phyloP scores from a whole-genome alignment of 2,888 invertebrate genomes.

The Anarsia innoxiella region DNA sequence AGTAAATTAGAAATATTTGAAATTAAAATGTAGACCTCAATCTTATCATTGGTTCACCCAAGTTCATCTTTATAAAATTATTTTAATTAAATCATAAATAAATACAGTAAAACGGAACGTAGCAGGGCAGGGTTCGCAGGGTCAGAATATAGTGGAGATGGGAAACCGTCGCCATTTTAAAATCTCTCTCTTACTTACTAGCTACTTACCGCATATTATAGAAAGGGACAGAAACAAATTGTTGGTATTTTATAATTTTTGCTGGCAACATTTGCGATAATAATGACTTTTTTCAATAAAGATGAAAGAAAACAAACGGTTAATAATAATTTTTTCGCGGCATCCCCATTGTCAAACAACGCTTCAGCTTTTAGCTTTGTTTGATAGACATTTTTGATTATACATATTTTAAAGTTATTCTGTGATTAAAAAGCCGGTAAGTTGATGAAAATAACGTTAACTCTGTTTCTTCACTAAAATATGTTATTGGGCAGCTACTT shows the following conservation, averaged over 20 bases:
- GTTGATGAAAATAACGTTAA: constrained; percentile 8
- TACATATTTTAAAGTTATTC: constrained; percentile 14
- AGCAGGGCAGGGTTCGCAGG: too few species aligned
- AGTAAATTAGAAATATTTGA: too few species aligned
- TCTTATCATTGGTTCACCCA: too few species aligned
- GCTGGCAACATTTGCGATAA: constrained; percentile 26
- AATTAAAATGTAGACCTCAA: too few species aligned
- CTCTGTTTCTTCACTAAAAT: background rate
- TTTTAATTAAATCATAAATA: too few species aligned
- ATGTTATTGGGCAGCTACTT: background rate
- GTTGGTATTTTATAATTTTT: constrained; percentile 12
- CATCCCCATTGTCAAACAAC: constrained; percentile 28
- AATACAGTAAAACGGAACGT: too few species aligned
- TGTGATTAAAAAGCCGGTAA: constrained; percentile 19
- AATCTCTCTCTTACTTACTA: background rate
- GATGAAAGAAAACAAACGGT: constrained; percentile 27
- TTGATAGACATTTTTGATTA: constrained; percentile 13
- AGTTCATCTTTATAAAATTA: too few species aligned
- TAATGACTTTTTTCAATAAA: constrained; percentile 24
- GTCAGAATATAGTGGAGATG: too few species aligned
- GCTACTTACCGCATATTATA: background rate
- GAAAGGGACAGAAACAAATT: constrained; percentile 3
- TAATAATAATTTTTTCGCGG: constrained; percentile 36
- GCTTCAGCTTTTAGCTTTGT: constrained; percentile 15
- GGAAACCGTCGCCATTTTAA: too few species aligned